Evolutionary conservation across 2,797 vertebrate species (phyloP).

Genomic region (Macropus fuliginosus): DNA sequence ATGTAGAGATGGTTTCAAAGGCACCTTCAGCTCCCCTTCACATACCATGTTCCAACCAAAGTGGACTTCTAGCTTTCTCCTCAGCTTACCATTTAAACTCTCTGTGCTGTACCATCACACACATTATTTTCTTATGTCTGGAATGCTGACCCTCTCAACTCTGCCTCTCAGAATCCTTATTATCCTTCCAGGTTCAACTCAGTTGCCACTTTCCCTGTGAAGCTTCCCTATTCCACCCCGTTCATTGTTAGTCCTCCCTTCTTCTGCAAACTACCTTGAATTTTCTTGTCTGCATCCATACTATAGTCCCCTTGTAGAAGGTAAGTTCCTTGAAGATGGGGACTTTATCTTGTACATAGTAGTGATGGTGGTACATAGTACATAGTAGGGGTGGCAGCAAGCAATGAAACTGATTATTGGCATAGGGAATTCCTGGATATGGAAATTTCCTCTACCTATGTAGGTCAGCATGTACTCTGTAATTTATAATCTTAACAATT

Average conservation of each 20-base stretch:
- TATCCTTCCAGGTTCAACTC: background rate
- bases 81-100: background rate
- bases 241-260: background rate
- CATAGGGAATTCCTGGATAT: background rate
- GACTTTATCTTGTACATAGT: background rate
- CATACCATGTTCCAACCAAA: background rate
- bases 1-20: background rate
- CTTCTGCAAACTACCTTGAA: background rate
- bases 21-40: background rate
- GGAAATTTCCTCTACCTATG: background rate
- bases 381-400: background rate
- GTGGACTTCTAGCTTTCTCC: background rate
- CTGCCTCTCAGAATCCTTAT: background rate
- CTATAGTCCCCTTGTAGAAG: background rate
- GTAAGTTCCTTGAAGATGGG: background rate
- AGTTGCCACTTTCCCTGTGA: background rate
- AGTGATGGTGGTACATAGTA: background rate
- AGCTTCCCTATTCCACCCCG: background rate
- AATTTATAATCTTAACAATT: background rate
- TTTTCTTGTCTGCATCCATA: background rate
- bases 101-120: background rate
- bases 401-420: background rate
- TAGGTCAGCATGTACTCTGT: background rate
- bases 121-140: background rate
- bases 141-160: background rate